These are phyloP conservation scores for Gymnosoma rotundatum DNA, from an alignment of 2,888 invertebrate genomes.

Conservation along the genomic window DNA sequence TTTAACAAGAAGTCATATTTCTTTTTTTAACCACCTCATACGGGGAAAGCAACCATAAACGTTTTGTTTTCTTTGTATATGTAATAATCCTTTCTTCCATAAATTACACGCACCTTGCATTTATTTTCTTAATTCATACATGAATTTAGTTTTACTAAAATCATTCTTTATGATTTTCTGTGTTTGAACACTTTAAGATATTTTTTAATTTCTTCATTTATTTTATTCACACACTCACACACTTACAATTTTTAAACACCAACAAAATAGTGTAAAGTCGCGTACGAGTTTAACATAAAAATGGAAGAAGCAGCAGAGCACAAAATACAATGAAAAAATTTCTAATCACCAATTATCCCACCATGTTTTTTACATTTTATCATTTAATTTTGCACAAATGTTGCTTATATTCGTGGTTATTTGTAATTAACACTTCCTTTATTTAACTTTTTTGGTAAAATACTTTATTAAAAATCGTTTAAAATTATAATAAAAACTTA, in stretches of 20 bases:
- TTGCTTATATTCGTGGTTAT: slow-evolving; percentile 64
- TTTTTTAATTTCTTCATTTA: slow-evolving; percentile 48
- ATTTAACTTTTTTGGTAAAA: slow-evolving; percentile 72
- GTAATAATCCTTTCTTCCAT: slow-evolving; percentile 19
- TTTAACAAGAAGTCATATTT: neutral
- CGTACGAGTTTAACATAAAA: slow-evolving; percentile 67
- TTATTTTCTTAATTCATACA: slow-evolving; percentile 25
- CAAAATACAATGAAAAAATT: slow-evolving; percentile 76
- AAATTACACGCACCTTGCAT: slow-evolving; percentile 55
- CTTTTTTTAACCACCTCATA: slow-evolving; percentile 36
- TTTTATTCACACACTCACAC: slow-evolving; percentile 48
- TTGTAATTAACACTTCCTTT: slow-evolving; percentile 56
- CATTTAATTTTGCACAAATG: slow-evolving; percentile 70
- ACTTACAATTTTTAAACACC: slow-evolving; percentile 6
- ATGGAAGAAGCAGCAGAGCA: slow-evolving; percentile 64
- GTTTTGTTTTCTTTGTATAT: slow-evolving; percentile 53
- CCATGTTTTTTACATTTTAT: slow-evolving; percentile 75
- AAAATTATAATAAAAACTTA: slow-evolving; percentile 77
- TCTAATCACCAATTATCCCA: slow-evolving; percentile 79
- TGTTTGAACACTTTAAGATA: slow-evolving; percentile 39
- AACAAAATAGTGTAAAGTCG: slow-evolving; percentile 60
- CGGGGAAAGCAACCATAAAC: slow-evolving; percentile 69
- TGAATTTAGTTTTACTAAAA: slow-evolving; percentile 39
- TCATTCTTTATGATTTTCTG: slow-evolving; percentile 44
- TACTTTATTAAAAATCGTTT: slow-evolving; percentile 72